Evolutionary conservation across 2,888 invertebrate genomes (phyloP).

Genomic region (Drosophila gaucha): DNA sequence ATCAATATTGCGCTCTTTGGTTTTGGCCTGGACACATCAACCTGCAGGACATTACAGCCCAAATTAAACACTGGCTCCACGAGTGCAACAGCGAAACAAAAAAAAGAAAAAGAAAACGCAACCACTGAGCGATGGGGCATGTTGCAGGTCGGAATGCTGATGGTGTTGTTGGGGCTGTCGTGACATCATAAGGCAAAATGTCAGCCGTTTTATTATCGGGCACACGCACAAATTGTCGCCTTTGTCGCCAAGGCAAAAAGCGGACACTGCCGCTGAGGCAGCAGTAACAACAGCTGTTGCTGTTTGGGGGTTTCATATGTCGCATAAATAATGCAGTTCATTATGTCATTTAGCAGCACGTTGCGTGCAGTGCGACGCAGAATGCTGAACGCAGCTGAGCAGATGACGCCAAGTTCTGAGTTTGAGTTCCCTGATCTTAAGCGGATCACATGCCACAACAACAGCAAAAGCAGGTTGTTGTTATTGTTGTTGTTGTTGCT

Average conservation of each 20-base stretch:
- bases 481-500: slow-evolving; percentile 34
- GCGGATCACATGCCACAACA: slow-evolving; percentile 62
- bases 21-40: neutral
- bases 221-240: slow-evolving; percentile 64
- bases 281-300: slow-evolving; percentile 33
- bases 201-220: slow-evolving; percentile 74
- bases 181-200: slow-evolving; percentile 76
- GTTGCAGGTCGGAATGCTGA: slow-evolving; percentile 4
- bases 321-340: slow-evolving; percentile 80
- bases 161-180: slow-evolving; percentile 40
- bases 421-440: slow-evolving; percentile 51
- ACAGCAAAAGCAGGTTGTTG: slow-evolving; percentile 34
- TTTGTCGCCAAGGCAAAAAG: slow-evolving; percentile 39
- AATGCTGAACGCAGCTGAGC: slow-evolving; percentile 44
- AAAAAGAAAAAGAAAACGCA: slow-evolving; percentile 1
- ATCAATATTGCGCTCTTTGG: slow-evolving; percentile 14
- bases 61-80: too few relatives aligned
- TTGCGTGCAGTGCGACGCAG: slow-evolving; percentile 55
- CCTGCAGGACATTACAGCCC: slow-evolving; percentile 33
- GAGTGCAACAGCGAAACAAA: too few relatives aligned
- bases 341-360: slow-evolving; percentile 78
- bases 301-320: slow-evolving; percentile 39
- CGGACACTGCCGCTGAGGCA: slow-evolving; percentile 15
- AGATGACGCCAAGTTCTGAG: slow-evolving; percentile 41
- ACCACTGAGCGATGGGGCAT: neutral